Evolutionary conservation across 2,888 invertebrate species (phyloP).

Genomic region (Chloroclystis v-ata): DNA sequence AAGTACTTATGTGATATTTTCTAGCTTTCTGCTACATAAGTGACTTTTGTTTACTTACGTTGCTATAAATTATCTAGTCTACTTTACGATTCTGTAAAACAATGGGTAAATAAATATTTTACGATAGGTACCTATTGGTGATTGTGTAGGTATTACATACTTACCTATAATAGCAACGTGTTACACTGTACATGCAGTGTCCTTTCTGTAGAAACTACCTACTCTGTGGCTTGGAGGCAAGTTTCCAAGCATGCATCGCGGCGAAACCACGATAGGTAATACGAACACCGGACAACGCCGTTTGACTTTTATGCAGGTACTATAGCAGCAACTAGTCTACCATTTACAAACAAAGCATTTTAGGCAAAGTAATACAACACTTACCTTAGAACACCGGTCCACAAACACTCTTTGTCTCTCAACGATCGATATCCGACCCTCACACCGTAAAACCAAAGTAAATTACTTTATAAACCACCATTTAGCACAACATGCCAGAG

Average conservation of each 20-base stretch:
- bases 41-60: too few relatives aligned
- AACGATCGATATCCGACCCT: constrained; percentile 70
- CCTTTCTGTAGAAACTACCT: constrained; percentile 12
- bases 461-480: constrained; percentile 74
- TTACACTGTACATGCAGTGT: constrained; percentile 3
- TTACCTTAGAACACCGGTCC: constrained; percentile 32
- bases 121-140: too few relatives aligned
- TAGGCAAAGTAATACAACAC: constrained; percentile 8
- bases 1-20: too few relatives aligned
- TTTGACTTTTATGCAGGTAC: constrained; percentile 23
- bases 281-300: constrained; percentile 7
- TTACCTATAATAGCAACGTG: too few relatives aligned
- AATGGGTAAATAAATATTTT: too few relatives aligned
- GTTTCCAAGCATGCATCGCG: constrained; percentile 10
- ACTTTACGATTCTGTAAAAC: too few relatives aligned
- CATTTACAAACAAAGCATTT: neutral
- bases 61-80: too few relatives aligned
- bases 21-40: too few relatives aligned
- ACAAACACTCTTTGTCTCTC: constrained; percentile 68
- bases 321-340: constrained; percentile 9
- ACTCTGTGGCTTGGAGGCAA: constrained; percentile 7
- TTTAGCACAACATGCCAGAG: constrained; percentile 69
- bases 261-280: neutral
- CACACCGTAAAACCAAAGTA: constrained; percentile 64
- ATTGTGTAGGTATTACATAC: too few relatives aligned